Evolutionary conservation across 1,140 invertebrate genomes (phyloP).

Genomic region (Saccostrea echinata): DNA sequence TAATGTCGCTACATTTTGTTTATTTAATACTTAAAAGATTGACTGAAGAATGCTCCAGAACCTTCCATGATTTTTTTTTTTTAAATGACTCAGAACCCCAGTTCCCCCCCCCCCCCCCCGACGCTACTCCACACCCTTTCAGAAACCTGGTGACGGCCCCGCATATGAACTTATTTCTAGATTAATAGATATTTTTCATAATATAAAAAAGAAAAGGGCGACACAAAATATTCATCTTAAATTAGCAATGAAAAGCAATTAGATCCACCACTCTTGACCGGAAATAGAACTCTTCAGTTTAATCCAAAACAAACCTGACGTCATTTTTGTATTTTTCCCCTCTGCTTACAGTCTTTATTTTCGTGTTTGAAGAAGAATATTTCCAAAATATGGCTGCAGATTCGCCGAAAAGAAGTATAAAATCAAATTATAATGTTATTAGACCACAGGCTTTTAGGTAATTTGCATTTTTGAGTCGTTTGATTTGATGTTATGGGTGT

Average conservation of each 20-base stretch:
- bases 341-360: background rate
- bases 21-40: too few relatives aligned
- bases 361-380: background rate
- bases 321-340: slow-evolving; percentile 44
- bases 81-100: too few relatives aligned
- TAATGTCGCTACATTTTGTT: too few relatives aligned
- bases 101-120: too few relatives aligned
- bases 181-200: too few relatives aligned
- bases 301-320: slow-evolving; percentile 56
- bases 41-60: too few relatives aligned
- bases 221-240: too few relatives aligned
- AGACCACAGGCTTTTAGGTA: slow-evolving; percentile 91
- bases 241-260: background rate
- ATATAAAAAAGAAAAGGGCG: too few relatives aligned
- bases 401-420: slow-evolving; percentile 84
- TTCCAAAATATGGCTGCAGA: slow-evolving; percentile 87
- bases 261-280: slow-evolving; percentile 4
- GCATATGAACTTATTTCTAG: too few relatives aligned
- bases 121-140: too few relatives aligned
- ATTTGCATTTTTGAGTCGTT: background rate
- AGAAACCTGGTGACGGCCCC: too few relatives aligned
- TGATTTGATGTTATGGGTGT: slow-evolving; percentile 43
- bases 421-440: slow-evolving; percentile 85
- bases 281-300: slow-evolving; percentile 55
- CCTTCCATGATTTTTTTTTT: too few relatives aligned